Evolutionary conservation across 2,797 vertebrate genomes (phyloP).

Genomic region (Yasuhikotakia modesta): DNA sequence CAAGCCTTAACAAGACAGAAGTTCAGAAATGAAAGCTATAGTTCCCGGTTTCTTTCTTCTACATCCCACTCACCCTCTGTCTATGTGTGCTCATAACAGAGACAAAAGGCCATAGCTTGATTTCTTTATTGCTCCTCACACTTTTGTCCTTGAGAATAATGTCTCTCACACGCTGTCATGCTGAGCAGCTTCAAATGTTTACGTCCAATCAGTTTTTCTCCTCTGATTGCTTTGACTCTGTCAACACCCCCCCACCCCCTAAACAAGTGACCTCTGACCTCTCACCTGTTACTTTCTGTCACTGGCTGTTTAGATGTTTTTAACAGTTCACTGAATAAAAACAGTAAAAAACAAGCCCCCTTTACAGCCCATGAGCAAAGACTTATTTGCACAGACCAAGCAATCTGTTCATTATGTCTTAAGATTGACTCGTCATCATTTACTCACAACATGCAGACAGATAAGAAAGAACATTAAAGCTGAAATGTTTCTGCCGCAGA

Average conservation of each 20-base stretch:
- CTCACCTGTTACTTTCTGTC: constrained; percentile 40
- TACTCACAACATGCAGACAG: not conserved
- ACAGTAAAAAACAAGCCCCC: too few relatives aligned
- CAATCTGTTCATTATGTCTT: too few relatives aligned
- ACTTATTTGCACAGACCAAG: too few relatives aligned
- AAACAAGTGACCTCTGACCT: constrained; percentile 49
- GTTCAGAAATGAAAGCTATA: constrained; percentile 29
- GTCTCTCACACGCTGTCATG: constrained; percentile 28
- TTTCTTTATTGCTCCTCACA: constrained; percentile 34
- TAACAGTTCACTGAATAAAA: constrained; percentile 2
- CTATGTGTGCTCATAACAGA: not conserved
- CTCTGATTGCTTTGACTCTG: constrained; percentile 36
- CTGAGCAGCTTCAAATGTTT: constrained; percentile 46
- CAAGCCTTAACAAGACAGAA: constrained; percentile 48
- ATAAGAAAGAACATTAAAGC: not conserved
- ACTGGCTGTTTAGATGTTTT: constrained; percentile 5
- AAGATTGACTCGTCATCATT: not conserved
- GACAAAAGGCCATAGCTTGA: constrained; percentile 7
- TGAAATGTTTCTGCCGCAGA: not conserved
- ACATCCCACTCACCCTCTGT: constrained; percentile 33
- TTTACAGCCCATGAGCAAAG: too few relatives aligned
- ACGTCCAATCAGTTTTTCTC: constrained; percentile 37
- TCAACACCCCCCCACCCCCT: constrained; percentile 33
- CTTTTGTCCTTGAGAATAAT: constrained; percentile 8
- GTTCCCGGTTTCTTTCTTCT: constrained; percentile 11